These are phyloP conservation scores for Channa striata DNA, from an alignment of 2,797 vertebrate species.

Conservation along the genomic window DNA sequence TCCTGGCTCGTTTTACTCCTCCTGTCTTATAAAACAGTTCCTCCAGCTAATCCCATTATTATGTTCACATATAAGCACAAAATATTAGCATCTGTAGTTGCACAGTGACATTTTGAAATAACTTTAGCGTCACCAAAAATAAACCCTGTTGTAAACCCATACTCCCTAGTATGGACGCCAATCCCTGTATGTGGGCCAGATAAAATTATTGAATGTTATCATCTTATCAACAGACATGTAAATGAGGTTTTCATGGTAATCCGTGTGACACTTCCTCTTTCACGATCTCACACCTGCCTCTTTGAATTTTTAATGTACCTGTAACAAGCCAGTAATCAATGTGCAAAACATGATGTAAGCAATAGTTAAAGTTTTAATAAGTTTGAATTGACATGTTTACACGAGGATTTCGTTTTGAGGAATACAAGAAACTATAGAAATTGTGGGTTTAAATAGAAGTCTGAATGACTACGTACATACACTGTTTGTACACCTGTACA, in stretches of 20 bases:
- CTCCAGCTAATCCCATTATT: too few relatives aligned
- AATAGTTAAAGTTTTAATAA: constrained; percentile 38
- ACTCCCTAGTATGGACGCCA: not conserved
- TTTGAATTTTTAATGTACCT: not conserved
- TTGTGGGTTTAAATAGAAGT: too few relatives aligned
- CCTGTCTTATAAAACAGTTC: too few relatives aligned
- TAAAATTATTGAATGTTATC: constrained; percentile 35
- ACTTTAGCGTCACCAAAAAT: not conserved
- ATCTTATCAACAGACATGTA: constrained; percentile 56
- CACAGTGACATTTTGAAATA: not conserved
- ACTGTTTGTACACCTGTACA: too few relatives aligned
- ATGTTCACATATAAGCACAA: too few relatives aligned
- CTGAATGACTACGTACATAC: too few relatives aligned
- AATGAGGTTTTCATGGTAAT: constrained; percentile 43
- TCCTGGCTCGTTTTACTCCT: too few relatives aligned
- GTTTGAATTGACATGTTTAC: constrained; percentile 39
- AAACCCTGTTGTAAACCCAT: not conserved
- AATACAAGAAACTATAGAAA: constrained; percentile 20
- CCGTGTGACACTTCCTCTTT: constrained; percentile 52
- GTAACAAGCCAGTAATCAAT: not conserved
- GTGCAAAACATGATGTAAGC: not conserved
- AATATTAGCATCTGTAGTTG: too few relatives aligned
- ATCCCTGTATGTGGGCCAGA: not conserved
- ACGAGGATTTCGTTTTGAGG: constrained; percentile 5
- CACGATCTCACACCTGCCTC: not conserved